Conservation (phyloP, 1,140 invertebrate species). For the fruit fly (Drosophila melanogaster) region Release_6_plus_ISO1_MT NT_033777.3:24174501-24175000, state of each 20-base stretch:
- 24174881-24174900: constrained; percentile 43
- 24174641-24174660: constrained; percentile 56
- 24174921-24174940: constrained; percentile 78
- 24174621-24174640: constrained; percentile 6
- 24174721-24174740: constrained; percentile 9
- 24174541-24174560: constrained; percentile 45
- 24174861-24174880: neutral
- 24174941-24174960: constrained; percentile 48
- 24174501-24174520: constrained; percentile 55
- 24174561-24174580: constrained; percentile 48
- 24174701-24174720: neutral
- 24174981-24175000: constrained; percentile 25
- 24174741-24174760: constrained; percentile 72
- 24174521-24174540: constrained; percentile 4
- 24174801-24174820: constrained; percentile 77
- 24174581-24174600: constrained; percentile 36
- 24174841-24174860: constrained; percentile 41
- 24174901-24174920: constrained; percentile 82
- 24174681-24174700: constrained; percentile 57
- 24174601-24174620: neutral
- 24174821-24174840: constrained; percentile 53
- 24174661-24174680: constrained; percentile 60
- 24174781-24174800: constrained; percentile 60
- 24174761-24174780: constrained; percentile 73
- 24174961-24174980: constrained; percentile 17